Base-by-base conservation (phyloP, 2,113 vertebrate species). In the Ailurus styani region DNA sequence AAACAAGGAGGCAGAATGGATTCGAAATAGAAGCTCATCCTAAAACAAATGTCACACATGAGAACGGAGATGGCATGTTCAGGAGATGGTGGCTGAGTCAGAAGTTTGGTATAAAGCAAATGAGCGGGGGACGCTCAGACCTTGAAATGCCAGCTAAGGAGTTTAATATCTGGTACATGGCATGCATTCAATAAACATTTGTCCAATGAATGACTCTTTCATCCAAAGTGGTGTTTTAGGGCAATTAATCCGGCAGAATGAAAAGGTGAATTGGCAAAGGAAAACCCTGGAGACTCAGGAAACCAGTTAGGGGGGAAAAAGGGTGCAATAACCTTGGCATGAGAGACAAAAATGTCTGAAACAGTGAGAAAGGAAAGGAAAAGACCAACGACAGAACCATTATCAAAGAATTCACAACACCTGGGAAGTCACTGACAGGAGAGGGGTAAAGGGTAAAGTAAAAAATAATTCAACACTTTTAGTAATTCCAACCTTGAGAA, bases 191-290 rank as follows among this genome's bases (percentile, higher is more conserved):
- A 31, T 81, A 83, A 96, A 68, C 82, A 88, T 47, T 15, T 90
- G 73, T 77, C 66, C 72, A 93, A 89, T 86, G 18, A 97, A 84
- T 40, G 17, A 87, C 73, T 82, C 37, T 83, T 90, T 94, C 93
- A 89, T 72, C 40, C 70, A 93, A 91, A 93, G 47, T 29, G 93
- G 29, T 88, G 29, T 87, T 96, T 93, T 85, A 88, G 72, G 34
- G 31, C 86, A 96, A 81, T 90, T 90, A 96, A 85, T 91, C 85
- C 72, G 55, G 57, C 42, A 64, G 34, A 25, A 86, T 66, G 57
- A 91, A 45, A 93, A 73, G 42, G 72, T 55, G 55, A 91, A 64
- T 31, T 89, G 11, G 66, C 60, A 89, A 89, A 64, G 25, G 20
- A 82, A 96, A 91, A 86, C 34, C 70, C 0, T 64, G 25, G 40